Conservation (phyloP, 2,113 vertebrate species). For the Pagrus major region DNA sequence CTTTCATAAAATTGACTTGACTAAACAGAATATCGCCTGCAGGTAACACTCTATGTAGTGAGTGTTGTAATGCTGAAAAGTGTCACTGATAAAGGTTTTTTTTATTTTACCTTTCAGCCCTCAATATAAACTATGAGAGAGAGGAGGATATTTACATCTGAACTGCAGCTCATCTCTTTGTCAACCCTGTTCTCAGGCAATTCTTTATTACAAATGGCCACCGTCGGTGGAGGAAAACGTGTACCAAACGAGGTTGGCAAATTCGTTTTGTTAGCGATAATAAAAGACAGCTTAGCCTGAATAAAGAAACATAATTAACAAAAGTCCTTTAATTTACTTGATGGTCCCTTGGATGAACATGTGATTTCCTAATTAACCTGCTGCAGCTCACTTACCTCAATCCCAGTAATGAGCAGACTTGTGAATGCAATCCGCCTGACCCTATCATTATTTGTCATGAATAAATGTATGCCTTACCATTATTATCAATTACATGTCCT, state of each 20-base stretch:
- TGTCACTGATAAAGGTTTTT: constrained; percentile 1
- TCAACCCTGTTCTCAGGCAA: constrained; percentile 1
- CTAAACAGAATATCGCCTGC: neutral
- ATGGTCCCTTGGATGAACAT: constrained; percentile 68
- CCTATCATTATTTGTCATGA: constrained; percentile 72
- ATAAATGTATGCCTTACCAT: constrained; percentile 68
- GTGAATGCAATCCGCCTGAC: constrained; percentile 60
- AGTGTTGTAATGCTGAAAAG: neutral
- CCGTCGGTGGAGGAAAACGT: neutral
- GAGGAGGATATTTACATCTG: constrained; percentile 3
- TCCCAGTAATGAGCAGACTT: constrained; percentile 65
- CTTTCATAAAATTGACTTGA: neutral
- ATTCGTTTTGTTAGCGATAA: constrained; percentile 65
- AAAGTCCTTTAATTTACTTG: constrained; percentile 73
- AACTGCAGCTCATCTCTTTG: constrained; percentile 5
- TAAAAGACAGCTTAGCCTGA: constrained; percentile 66
- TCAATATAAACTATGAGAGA: neutral
- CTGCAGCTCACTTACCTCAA: constrained; percentile 43
- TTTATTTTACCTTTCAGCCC: neutral
- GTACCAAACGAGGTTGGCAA: constrained; percentile 21
- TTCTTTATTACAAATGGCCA: constrained; percentile 10
- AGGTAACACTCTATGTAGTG: no score
- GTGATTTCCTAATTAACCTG: constrained; percentile 78
- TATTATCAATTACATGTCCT: constrained; percentile 63
- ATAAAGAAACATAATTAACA: constrained; percentile 69